Base-by-base conservation (phyloP, 2,888 invertebrate species). In the Dolomedes plantarius region DNA sequence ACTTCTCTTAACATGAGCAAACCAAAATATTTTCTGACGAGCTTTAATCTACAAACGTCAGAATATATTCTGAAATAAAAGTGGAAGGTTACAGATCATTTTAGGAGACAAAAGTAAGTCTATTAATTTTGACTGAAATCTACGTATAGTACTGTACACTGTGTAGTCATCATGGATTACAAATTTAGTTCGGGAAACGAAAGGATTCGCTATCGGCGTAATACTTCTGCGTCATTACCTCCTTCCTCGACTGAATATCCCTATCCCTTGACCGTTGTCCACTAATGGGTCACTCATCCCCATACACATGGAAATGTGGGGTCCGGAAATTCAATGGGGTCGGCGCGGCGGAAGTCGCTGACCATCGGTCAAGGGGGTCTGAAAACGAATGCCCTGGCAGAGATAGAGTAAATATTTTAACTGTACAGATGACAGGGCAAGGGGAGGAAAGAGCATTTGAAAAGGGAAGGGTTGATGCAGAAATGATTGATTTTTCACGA, bases 281-380 rank as follows among this genome's bases (percentile, higher is more conserved):
- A 75, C 73, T 85, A 85, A 85, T 77, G 83, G 77, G 67, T 77
- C 81, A 82, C 75, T 82, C 81, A 82, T 73, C 73, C 68, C 67
- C 76, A 72, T 77, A 77, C 77, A 85, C 83, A 85, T 82, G 87
- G 87, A 82, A 87, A 87, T 85, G 80, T 62, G 71, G 86, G 62
- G 69, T 27, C 50, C 71, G 81, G 87, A 87, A 87, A 87, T 82
- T 74, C 87, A 78, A 78, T 78, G 68, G 72, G 85, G 72, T 65
- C 46, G 39, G 46, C 27, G 56, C 23, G 67, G 75, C 75, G 86
- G 78, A 79, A 78, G 86, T 79, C 68, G 46, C 74, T 86, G 86
- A 75, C 79, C 86, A 78, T 78, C 79, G 79, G 86, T 79, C 78
- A 79, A 80, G 80, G 74, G 76, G 41, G 41, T 29, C 46, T 65